Evolutionary conservation across 2,113 vertebrate genomes (phyloP).

Genomic region (Ailurus styani): DNA sequence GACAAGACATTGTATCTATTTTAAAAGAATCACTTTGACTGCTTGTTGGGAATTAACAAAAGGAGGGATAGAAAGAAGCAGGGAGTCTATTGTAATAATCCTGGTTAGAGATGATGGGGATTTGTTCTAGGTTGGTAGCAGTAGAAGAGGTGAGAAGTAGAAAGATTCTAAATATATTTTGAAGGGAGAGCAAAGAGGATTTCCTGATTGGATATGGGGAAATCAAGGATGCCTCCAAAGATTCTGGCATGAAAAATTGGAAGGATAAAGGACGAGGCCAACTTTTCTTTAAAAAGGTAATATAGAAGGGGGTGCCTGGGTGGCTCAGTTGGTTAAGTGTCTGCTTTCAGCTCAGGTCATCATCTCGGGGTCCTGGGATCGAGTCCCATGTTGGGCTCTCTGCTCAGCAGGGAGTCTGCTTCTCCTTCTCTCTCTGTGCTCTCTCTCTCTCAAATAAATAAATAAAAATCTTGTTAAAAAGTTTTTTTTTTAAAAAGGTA

Average conservation of each 20-base stretch:
- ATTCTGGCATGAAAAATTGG: not conserved
- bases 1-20: not conserved
- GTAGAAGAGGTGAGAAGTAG: not conserved
- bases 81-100: not conserved
- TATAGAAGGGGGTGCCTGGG: not conserved
- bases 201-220: too few relatives aligned
- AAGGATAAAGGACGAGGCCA: not conserved
- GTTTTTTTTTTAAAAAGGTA: not conserved
- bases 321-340: not conserved
- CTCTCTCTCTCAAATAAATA: not conserved
- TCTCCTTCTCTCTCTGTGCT: not conserved
- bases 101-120: not conserved
- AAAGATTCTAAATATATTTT: slow-evolving; percentile 22
- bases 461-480: not conserved
- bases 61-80: not conserved
- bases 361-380: not conserved
- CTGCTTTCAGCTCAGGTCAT: not conserved
- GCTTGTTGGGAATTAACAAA: not conserved
- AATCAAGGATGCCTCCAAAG: not conserved
- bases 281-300: not conserved
- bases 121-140: not conserved
- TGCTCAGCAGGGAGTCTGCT: not conserved
- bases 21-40: not conserved
- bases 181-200: not conserved
- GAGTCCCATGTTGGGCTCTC: not conserved